These are phyloP conservation scores for Elgonia sp. DNA, from an alignment of 2,888 invertebrate species.

Conservation along the genomic window DNA sequence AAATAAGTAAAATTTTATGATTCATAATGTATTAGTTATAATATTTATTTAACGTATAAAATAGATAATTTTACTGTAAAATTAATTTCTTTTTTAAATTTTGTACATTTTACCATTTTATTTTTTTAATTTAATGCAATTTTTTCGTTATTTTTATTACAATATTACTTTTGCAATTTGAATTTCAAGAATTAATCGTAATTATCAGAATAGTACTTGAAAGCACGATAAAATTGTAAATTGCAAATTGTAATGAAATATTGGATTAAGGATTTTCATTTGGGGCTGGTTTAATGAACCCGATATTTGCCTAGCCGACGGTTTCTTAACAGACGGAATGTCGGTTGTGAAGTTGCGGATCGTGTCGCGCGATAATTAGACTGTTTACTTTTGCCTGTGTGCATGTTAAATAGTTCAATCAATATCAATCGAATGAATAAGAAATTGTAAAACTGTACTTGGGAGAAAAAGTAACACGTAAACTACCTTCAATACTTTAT, in stretches of 20 bases:
- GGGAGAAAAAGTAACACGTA: slow-evolving; percentile 28
- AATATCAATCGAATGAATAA: slow-evolving; percentile 54
- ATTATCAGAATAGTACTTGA: too few relatives aligned
- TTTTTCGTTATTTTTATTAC: too few relatives aligned
- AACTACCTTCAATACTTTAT: neutral
- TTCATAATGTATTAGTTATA: too few relatives aligned
- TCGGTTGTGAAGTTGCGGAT: slow-evolving; percentile 55
- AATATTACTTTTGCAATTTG: too few relatives aligned
- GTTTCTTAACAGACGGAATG: slow-evolving; percentile 67
- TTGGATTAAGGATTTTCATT: slow-evolving; percentile 40
- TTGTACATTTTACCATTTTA: too few relatives aligned
- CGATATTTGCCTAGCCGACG: slow-evolving; percentile 57
- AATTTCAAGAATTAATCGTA: too few relatives aligned
- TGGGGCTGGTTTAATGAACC: slow-evolving; percentile 58
- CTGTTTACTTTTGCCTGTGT: slow-evolving; percentile 65
- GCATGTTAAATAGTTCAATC: slow-evolving; percentile 69
- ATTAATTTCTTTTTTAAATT: neutral
- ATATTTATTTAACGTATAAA: too few relatives aligned
- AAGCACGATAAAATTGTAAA: slow-evolving; percentile 7
- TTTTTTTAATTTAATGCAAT: too few relatives aligned
- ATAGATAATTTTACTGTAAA: too few relatives aligned
- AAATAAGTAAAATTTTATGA: too few relatives aligned
- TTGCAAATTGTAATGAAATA: slow-evolving; percentile 39
- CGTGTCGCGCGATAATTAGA: slow-evolving; percentile 67
- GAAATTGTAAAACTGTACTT: slow-evolving; percentile 12